Percentiles rank a stretch among this genome's conserved stretches.
Evolutionary conservation across 1,140 invertebrate genomes (phyloP).

Genomic region (Nymphalis io): DNA sequence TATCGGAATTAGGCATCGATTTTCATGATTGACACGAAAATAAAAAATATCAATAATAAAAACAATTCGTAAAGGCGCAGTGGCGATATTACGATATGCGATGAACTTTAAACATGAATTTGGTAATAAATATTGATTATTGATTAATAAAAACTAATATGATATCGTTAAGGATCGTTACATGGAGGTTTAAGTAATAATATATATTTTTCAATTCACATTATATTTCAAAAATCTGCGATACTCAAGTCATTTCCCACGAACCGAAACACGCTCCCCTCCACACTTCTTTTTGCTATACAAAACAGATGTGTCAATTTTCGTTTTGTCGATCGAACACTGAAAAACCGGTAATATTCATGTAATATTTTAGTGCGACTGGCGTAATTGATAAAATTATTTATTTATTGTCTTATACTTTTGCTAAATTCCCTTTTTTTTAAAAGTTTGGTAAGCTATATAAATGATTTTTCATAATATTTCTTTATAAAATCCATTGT

Average conservation of each 20-base stretch:
- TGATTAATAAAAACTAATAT: conserved; percentile 17
- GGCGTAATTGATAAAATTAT: no score
- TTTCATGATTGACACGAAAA: conserved; percentile 25
- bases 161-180: conserved; percentile 9
- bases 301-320: conserved; percentile 26
- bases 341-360: not conserved
- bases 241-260: conserved; percentile 14
- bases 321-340: conserved; percentile 23
- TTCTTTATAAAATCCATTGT: no score
- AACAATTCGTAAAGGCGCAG: conserved; percentile 53
- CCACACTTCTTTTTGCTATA: conserved; percentile 17
- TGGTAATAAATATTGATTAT: conserved; percentile 22
- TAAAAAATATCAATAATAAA: conserved; percentile 60
- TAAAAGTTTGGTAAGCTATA: no score
- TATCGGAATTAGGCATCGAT: conserved; percentile 10
- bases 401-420: no score
- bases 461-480: no score
- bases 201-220: conserved; percentile 30
- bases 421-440: no score
- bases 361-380: not conserved
- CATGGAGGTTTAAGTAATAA: conserved; percentile 9
- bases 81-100: conserved; percentile 33
- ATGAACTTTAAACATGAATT: conserved; percentile 16
- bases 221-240: conserved; percentile 35
- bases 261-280: conserved; percentile 29